Percentiles rank a stretch among this genome's conserved stretches.
Evolutionary conservation across 2,888 invertebrate genomes (phyloP).

Genomic region (Ichneumoninae sp.): DNA sequence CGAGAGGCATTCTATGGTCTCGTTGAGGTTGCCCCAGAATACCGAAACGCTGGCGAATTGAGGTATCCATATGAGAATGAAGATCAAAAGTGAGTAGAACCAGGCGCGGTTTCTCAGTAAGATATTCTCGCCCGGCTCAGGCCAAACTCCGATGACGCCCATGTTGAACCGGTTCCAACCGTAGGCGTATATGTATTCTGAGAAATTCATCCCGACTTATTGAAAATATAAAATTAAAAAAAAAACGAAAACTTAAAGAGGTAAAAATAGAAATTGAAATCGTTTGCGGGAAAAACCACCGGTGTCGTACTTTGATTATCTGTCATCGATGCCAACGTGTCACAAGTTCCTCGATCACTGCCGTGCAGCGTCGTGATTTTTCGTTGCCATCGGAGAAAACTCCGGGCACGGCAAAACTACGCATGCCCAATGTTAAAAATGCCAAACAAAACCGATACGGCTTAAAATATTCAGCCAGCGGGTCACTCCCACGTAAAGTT

Average conservation of each 20-base stretch:
- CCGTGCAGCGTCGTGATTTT: conserved; percentile 16
- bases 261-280: not conserved
- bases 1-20: conserved; percentile 71
- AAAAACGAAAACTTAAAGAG: not conserved
- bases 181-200: conserved; percentile 65
- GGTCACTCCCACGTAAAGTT: conserved; percentile 33
- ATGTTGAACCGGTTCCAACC: conserved; percentile 72
- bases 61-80: conserved; percentile 65
- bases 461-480: conserved; percentile 50
- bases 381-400: not conserved
- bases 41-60: conserved; percentile 70
- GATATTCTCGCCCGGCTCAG: conserved; percentile 49
- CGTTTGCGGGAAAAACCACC: not conserved
- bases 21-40: conserved; percentile 69
- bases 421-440: conserved; percentile 19
- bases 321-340: conserved; percentile 38
- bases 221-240: not conserved
- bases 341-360: conserved; percentile 48
- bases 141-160: conserved; percentile 68
- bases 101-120: conserved; percentile 59
- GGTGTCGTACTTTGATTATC: conserved; percentile 46
- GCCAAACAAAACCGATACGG: not conserved
- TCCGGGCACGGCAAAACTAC: not conserved
- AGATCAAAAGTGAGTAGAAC: conserved; percentile 51
- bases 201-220: conserved; percentile 38